A percentile compares a stretch with the other conserved stretches of the same genome.
Conservation (phyloP, 2,113 vertebrate species). For the Zapornia atra region DNA sequence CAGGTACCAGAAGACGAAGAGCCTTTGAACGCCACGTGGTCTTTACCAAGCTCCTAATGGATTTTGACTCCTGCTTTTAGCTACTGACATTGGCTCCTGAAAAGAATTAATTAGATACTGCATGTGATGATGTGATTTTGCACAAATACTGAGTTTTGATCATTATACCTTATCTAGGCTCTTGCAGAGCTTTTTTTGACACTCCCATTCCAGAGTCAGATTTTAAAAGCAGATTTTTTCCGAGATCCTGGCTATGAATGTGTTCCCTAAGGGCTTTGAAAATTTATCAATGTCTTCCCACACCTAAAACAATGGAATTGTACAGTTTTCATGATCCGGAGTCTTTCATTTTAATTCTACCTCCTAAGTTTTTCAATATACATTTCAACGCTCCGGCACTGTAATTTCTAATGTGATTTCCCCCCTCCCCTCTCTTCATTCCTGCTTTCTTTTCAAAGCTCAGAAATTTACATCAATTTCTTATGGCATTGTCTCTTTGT, state of each 20-base stretch:
- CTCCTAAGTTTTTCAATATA: not conserved
- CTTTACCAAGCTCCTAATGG: not conserved
- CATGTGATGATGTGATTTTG: not conserved
- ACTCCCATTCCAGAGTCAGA: not conserved
- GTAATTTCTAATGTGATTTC: not conserved
- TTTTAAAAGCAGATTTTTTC: not conserved
- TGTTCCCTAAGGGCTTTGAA: not conserved
- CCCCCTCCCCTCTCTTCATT: not conserved
- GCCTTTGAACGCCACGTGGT: rapidly evolving
- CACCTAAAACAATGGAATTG: not conserved
- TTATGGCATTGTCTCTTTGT: not conserved
- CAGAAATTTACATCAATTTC: constrained; percentile 18
- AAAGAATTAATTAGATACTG: not conserved
- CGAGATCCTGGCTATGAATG: not conserved
- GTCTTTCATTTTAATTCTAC: not conserved
- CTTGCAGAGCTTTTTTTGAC: not conserved
- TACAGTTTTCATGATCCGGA: not conserved
- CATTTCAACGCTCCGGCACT: not conserved
- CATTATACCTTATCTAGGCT: not conserved
- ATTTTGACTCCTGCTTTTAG: not conserved
- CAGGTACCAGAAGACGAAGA: not conserved
- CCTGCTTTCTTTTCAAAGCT: not conserved
- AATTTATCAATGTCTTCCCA: not conserved
- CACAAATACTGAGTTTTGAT: not conserved
- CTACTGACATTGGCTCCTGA: not conserved